Base-by-base conservation (phyloP, 2,888 invertebrate species). In the Nowickia ferox region DNA sequence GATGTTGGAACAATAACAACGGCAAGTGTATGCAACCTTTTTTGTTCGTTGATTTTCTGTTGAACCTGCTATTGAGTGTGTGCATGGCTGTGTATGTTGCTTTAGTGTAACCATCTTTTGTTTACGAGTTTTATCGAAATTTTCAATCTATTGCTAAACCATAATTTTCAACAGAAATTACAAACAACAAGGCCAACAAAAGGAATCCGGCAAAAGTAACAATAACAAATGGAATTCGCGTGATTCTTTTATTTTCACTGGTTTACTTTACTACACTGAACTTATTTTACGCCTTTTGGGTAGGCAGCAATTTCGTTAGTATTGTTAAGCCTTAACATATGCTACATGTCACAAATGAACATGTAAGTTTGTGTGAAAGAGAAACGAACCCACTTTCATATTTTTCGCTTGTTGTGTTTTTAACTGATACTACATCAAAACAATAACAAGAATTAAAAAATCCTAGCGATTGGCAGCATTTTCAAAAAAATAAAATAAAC, bases 91-190 rank as follows among this genome's bases (percentile, higher is more conserved):
- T 61, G 46, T 65, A 38, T 44, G n/a, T 19, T 30, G 38, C 68
- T 82, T 72, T 74, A 42, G 59, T 65, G 69, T 72, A 83, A 80
- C 86, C 86, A 86, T 79, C 86, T 76, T 83, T 86, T 83, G 86
- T 86, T 86, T 86, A 86, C 79, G 86, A 83, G 71, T 86, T 83
- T 86, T 86, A 86, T 86, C 86, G 79, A 86, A 83, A 86, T 83
- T 86, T 86, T 76, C 83, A 86, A 86, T 86, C 86, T 86, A 86
- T 86, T 86, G 86, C 86, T 86, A 86, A 86, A 68, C 86, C 86
- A 86, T 86, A 83, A 86, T 83, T 86, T 86, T 83, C 65, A 84
- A 15, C 61, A 51, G 72, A 86, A 76, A 83, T 69, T 65, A 66
- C 77, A 71, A 84, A 74, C 53, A 76, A 11, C 57, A 51, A 77